Conservation (phyloP, 2,888 invertebrate species). For the Scaptomyza reducta region DNA sequence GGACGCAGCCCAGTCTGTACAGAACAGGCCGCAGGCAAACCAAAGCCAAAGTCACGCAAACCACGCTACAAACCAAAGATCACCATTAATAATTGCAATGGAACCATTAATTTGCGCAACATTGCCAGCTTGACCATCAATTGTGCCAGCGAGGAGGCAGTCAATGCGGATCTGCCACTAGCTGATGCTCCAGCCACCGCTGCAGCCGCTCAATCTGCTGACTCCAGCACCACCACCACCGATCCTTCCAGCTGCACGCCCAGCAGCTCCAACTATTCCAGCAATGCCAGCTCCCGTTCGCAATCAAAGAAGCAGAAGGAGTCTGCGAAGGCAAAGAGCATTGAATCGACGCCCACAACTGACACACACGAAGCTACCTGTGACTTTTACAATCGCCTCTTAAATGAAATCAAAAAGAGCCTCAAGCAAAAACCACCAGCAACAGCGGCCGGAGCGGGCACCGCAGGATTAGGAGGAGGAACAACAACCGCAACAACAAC, state of each 20-base stretch:
- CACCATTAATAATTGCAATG: constrained; percentile 84
- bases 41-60: constrained; percentile 65
- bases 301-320: constrained; percentile 77
- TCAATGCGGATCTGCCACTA: constrained; percentile 73
- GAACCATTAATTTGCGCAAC: constrained; percentile 83
- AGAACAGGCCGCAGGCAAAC: constrained; percentile 38
- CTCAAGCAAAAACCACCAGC: constrained; percentile 73
- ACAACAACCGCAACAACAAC: constrained; percentile 5
- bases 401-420: constrained; percentile 83
- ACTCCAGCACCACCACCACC: constrained; percentile 52
- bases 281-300: constrained; percentile 78
- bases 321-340: constrained; percentile 22
- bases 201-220: constrained; percentile 23
- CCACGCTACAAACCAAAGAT: constrained; percentile 83
- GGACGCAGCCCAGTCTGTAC: constrained; percentile 56
- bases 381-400: constrained; percentile 83
- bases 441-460: constrained; percentile 16
- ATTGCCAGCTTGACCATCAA: constrained; percentile 84
- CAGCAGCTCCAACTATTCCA: constrained; percentile 76
- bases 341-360: constrained; percentile 47
- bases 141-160: constrained; percentile 80
- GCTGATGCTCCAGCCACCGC: constrained; percentile 29
- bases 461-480: not conserved
- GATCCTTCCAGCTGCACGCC: constrained; percentile 61
- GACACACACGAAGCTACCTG: constrained; percentile 81